Percentiles rank a stretch among this genome's conserved stretches.
Conservation (phyloP, 2,888 invertebrate species). For the Neoaliturus tenellus region DNA sequence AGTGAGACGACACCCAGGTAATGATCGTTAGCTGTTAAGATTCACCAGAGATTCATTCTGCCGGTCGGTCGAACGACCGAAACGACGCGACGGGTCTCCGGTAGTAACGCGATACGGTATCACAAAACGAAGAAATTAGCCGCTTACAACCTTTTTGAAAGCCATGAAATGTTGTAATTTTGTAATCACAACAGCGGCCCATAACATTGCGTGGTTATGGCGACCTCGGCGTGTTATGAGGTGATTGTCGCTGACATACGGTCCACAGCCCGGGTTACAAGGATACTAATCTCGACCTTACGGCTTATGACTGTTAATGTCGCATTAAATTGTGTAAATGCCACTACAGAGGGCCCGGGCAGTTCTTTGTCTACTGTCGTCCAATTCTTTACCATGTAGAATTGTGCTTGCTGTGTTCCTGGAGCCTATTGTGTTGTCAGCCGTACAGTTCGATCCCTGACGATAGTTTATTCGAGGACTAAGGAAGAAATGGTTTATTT, state of each 20-base stretch:
- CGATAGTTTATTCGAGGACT: no score
- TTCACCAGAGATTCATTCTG: no score
- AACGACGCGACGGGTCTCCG: background rate
- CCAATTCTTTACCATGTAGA: background rate
- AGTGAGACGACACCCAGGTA: no score
- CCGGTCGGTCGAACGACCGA: no score
- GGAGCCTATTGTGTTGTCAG: background rate
- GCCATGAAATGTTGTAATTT: slow-evolving; percentile 47
- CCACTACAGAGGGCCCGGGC: slow-evolving; percentile 23
- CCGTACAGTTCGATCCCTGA: background rate
- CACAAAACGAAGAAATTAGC: slow-evolving; percentile 42
- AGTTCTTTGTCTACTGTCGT: slow-evolving; percentile 13
- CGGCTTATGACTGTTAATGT: slow-evolving; percentile 47
- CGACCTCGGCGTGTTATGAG: slow-evolving; percentile 43
- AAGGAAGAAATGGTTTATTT: no score
- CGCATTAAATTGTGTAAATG: slow-evolving; percentile 47
- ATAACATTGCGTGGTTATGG: slow-evolving; percentile 31
- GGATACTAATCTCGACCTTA: slow-evolving; percentile 51
- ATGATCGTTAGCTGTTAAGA: no score
- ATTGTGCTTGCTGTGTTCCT: background rate
- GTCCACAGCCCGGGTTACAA: slow-evolving; percentile 40
- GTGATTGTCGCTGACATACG: slow-evolving; percentile 42
- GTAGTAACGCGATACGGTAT: slow-evolving; percentile 19
- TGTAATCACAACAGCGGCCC: slow-evolving; percentile 46
- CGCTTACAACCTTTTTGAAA: slow-evolving; percentile 41